Conservation (phyloP, 2,113 vertebrate genomes). For the Notarius quadriscutis region DNA sequence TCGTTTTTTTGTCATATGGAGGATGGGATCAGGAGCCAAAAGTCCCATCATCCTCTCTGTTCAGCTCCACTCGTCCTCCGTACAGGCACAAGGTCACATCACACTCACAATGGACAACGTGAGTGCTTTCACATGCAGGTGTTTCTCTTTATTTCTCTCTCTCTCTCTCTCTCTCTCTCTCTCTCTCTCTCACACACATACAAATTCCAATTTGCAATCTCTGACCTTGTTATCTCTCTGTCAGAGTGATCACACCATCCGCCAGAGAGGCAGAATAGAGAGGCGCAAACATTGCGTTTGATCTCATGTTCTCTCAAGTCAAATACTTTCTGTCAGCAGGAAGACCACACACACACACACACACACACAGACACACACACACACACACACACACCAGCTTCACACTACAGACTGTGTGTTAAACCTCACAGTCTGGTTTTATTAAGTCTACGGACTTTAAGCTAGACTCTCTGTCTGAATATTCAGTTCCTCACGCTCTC, state of each 20-base stretch:
- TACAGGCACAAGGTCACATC: conserved; percentile 26
- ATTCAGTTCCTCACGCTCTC: neutral
- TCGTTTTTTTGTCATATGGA: neutral
- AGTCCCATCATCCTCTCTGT: conserved; percentile 9
- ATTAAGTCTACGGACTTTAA: neutral
- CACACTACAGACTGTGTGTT: neutral
- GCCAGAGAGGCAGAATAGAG: conserved; percentile 20
- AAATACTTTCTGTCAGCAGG: conserved; percentile 32
- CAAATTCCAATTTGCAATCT: conserved; percentile 42
- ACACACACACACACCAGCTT: neutral
- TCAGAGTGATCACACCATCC: conserved; percentile 29
- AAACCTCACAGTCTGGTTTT: neutral
- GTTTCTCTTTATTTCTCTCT: conserved; percentile 14
- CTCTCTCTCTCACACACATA: conserved; percentile 9
- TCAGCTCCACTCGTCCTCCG: conserved; percentile 15
- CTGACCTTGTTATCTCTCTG: conserved; percentile 50
- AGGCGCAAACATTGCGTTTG: conserved; percentile 39
- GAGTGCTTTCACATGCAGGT: conserved; percentile 5
- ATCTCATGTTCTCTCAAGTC: conserved; percentile 41
- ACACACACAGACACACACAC: conserved; percentile 21
- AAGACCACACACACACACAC: conserved; percentile 17
- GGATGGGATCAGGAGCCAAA: conserved; percentile 1
- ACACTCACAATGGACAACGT: conserved; percentile 3
- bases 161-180: neutral
- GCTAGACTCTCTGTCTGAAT: neutral